Evolutionary conservation across 2,888 invertebrate species (phyloP), one percentile per base, ranked within the genome.

Genomic region (Pyrochroa serraticornis): DNA sequence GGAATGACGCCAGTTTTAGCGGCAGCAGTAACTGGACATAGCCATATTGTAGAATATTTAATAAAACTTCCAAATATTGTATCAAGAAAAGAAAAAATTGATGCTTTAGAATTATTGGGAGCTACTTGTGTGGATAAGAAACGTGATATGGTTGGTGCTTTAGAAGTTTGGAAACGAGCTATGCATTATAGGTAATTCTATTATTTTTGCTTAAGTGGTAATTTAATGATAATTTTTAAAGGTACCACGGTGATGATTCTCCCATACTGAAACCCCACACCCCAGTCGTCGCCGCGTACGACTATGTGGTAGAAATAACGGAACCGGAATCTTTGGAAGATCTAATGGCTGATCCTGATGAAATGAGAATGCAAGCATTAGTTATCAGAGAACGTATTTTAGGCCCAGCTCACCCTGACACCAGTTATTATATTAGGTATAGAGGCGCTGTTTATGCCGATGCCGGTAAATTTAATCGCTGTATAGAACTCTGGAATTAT

Each of bases 71-170:
- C 89, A 35, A 84, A 84, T 62, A 75, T 89, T 65, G 92, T 94
- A 35, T 85, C 87, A 62, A 82, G 91, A 59, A 85, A 88, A 71
- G 92, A 92, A 74, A 85, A 90, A 67, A 92, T 97, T 62, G 93
- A 95, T 76, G 95, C 96, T 8, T 78, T 97, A 59, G 96, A 97
- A 78, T 82, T 97, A 41, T 82, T 97, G 38, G 97, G 97, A 3
- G 95, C 97, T 1, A 97, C 97, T 0, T 96, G 90, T 79, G 95
- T 97, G n/a, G 97, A 97, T 80, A 96, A 96, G 77, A 90, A 94
- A 76, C 84, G 95, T 68, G 96, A 97, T 78, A 94, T 96, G 91
- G 87, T 93, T 56, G 91, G 91, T 35, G 96, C 95, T 1, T 82
- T 95, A 47, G 87, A 88, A 58, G 84, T 92, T 59, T 97, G 97